phyloP scores from a whole-genome alignment of 2,113 vertebrate species.

The Baryphthengus martii region DNA sequence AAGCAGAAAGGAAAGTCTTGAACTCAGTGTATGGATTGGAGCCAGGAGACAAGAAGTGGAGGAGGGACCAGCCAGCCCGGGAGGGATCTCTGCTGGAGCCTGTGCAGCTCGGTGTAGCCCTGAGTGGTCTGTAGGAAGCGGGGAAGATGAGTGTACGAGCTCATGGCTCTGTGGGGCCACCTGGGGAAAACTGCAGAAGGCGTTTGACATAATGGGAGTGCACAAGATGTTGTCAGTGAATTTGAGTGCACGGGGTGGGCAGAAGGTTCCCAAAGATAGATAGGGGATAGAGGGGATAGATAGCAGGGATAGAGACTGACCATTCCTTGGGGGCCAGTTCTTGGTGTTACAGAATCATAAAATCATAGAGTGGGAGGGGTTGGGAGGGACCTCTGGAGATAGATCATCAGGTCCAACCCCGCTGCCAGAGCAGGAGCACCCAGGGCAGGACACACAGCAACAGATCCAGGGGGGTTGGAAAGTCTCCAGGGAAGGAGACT shows the following conservation, averaged over 20 bases:
- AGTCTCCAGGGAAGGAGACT: too few species aligned
- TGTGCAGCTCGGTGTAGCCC: neutral
- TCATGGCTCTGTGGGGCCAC: neutral
- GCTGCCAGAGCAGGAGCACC: too few species aligned
- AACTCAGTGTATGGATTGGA: neutral
- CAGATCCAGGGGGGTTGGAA: too few species aligned
- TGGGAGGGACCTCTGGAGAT: too few species aligned
- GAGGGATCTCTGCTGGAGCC: neutral
- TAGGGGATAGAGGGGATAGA: too few species aligned
- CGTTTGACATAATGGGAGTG: neutral
- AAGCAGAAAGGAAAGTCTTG: neutral
- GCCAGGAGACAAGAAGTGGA: neutral
- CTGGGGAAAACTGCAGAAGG: neutral
- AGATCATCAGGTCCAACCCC: too few species aligned
- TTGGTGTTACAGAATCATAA: neutral
- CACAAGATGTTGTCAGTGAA: neutral
- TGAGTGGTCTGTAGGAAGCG: neutral
- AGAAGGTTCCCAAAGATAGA: neutral
- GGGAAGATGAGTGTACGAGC: accelerated
- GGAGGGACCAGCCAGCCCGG: neutral
- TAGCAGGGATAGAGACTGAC: neutral
- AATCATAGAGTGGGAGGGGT: too few species aligned
- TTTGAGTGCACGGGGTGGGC: neutral
- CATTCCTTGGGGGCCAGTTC: neutral
- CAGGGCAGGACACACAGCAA: too few species aligned